Evolutionary conservation across 2,797 vertebrate genomes (phyloP), one percentile per base, ranked within the genome.

Genomic region (Scleropages formosus): DNA sequence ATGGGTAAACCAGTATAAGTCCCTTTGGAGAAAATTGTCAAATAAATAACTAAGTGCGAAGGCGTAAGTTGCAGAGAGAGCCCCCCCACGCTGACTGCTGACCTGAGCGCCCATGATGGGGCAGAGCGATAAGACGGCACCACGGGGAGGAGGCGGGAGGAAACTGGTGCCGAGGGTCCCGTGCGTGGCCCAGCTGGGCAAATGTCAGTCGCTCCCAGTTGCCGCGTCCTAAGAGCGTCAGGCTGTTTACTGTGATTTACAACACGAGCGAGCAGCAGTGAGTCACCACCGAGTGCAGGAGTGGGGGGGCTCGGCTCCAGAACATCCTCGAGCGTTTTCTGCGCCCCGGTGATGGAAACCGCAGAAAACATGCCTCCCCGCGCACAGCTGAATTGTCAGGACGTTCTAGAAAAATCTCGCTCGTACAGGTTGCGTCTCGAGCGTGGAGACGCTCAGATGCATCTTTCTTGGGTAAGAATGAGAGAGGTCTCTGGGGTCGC

Each of bases 81-180:
- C 49, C 2, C 53, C 11, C 11, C 12, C 53, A 3, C 12, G 9
- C 18, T 56, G 18, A 12, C 53, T 53, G 9, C 11, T 12, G 56
- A 12, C 56, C 2, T 12, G 53, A 51, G 7, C 49, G 51, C 7
- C n/a, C n/a, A n/a, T n/a, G n/a, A 39, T 2, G 31, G 6, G 31
- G 31, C 39, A 31, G 2, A 39, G 2, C 39, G 31, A 39, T 39
- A 39, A 39, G 31, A 6, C 31, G 31, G 31, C n/a, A n/a, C n/a
- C n/a, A n/a, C n/a, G n/a, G n/a, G n/a, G n/a, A n/a, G n/a, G 65
- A 24, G 65, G 44, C 58, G 68, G 58, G 51, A 58, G 68, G 71
- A 68, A 71, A 68, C 71, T 68, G 70, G 26, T 46, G 68, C 51
- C 70, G 26, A 20, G 70, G 53, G 22, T 53, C 68, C 7, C 3